Base-by-base conservation (phyloP, 2,797 vertebrate species). In the Pogoniulus pusillus region DNA sequence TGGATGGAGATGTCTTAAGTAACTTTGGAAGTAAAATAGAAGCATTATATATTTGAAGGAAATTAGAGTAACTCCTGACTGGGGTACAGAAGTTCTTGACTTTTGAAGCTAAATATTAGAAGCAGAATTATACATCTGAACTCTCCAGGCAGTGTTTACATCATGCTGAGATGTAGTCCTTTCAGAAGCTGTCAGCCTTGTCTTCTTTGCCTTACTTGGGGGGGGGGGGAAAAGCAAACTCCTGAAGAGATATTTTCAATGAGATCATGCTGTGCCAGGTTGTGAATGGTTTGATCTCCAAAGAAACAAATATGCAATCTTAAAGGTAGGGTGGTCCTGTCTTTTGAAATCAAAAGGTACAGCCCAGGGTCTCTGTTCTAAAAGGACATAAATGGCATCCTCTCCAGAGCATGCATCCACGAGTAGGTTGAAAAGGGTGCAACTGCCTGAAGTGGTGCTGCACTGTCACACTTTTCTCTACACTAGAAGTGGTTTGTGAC, bases 401-500 rank as follows among this genome's bases (percentile, higher is more conserved):
- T 75, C 37, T 62, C 14, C 59, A 65, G 76, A 49, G 4, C 17
- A 2, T 3, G 30, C 12, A 23, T 17, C 13, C 51, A 15, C 0
- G 0, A 43, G 73, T 0, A 4, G 26, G 13, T 27, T 82, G 75
- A 65, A 74, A 77, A 77, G 39, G 43, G 26, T 53, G 19, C n/a
- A 60, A 1, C 49, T 71, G 17, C 65, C 75, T 71, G 35, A 58
- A 35, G 49, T 43, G 65, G 32, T 66, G 59, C 57, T 45, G 45
- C 41, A 71, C 45, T 70, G 60, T 29, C 35, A 29, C 0, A 0
- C 45, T 71, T 43, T 59, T 58, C 39, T 79, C 49, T 32, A 2
- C 1, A 0, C 35, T 18, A 12, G 69, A 54, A 81, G 26, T 0
- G 0, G 19, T 37, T 45, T 69, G 63, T 55, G 1, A 2, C 37